Evolutionary conservation across 2,888 invertebrate genomes (phyloP), one percentile per base, ranked within the genome.

Genomic region (Zootermopsis nevadensis): DNA sequence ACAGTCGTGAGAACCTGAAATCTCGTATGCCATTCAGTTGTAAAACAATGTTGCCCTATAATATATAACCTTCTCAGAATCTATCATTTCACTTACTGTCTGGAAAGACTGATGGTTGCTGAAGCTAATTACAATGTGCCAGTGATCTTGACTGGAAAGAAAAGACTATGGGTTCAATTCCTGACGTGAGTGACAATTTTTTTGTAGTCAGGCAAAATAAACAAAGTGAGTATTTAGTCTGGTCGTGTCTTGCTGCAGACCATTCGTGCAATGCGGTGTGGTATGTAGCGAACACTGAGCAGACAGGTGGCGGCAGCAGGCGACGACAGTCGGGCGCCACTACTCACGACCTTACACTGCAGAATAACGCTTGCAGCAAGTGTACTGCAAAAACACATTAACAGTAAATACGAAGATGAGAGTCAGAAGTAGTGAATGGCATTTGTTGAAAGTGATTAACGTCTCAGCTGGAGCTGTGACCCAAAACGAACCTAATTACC

Each of bases 241-340:
- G 69, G 66, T 27, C 48, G 48, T 48, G 48, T 19, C 19, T 15
- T 48, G 60, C 60, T 60, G n/a, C n/a, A n/a, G 60, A 60, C 60
- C 60, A 60, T n/a, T 60, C 60, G n/a, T n/a, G 60, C 60, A 33
- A 10, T 33, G 31, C 22, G 8, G 69, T 33, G 30, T 69, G 69
- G 69, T 69, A 69, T 69, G 69, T 33, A 69, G 69, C 33, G 69
- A 69, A 19, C 69, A 66, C 33, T 1, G 31, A 22, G 69, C 33
- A 69, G 69, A 69, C 69, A 69, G 69, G 69, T 69, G 69, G 69
- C 69, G 69, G 69, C 69, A 69, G n/a, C 69, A 22, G 19, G 33
- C 33, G 69, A 69, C 69, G 69, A 31, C 69, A 69, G 69, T 69
- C 69, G 69, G 69, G 69, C 69, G 69, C 69, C 69, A 69, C 69